A percentile compares a stretch with the other conserved stretches of the same genome.
Conservation (phyloP, 2,888 invertebrate genomes). For the Dexiosoma caninum region DNA sequence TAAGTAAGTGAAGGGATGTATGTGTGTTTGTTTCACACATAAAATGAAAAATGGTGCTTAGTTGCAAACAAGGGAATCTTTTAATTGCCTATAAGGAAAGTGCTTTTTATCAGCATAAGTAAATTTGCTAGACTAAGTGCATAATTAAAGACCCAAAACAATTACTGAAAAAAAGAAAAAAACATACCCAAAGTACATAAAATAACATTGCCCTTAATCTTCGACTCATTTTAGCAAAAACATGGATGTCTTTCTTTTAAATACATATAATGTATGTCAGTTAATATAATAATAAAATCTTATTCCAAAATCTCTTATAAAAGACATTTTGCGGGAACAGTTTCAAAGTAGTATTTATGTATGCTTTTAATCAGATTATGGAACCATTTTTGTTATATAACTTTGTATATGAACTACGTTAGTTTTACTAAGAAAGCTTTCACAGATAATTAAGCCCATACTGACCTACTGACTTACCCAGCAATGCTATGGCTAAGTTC, state of each 20-base stretch:
- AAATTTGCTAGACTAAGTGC: slow-evolving; percentile 26
- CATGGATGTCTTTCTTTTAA: too few relatives aligned
- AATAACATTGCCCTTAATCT: not conserved
- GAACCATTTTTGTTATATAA: not conserved
- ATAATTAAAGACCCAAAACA: slow-evolving; percentile 27
- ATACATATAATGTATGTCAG: too few relatives aligned
- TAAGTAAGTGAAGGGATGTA: not conserved
- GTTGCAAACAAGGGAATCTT: slow-evolving; percentile 75
- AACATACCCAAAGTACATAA: not conserved
- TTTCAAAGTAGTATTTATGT: not conserved
- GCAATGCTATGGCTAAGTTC: too few relatives aligned
- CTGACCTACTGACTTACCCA: too few relatives aligned
- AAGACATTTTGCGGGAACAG: not conserved
- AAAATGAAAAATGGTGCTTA: slow-evolving; percentile 66
- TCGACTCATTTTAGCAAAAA: slow-evolving; percentile 28
- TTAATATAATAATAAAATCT: not conserved
- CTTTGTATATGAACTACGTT: too few relatives aligned
- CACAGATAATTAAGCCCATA: too few relatives aligned
- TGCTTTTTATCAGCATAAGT: slow-evolving; percentile 54
- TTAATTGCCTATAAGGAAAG: slow-evolving; percentile 71
- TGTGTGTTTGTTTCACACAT: not conserved
- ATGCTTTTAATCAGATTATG: not conserved
- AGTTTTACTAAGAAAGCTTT: too few relatives aligned
- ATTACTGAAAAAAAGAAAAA: not conserved
- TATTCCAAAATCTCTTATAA: not conserved